These are phyloP conservation scores for Limnephilus lunatus DNA, from an alignment of 2,888 invertebrate genomes.

Conservation along the genomic window DNA sequence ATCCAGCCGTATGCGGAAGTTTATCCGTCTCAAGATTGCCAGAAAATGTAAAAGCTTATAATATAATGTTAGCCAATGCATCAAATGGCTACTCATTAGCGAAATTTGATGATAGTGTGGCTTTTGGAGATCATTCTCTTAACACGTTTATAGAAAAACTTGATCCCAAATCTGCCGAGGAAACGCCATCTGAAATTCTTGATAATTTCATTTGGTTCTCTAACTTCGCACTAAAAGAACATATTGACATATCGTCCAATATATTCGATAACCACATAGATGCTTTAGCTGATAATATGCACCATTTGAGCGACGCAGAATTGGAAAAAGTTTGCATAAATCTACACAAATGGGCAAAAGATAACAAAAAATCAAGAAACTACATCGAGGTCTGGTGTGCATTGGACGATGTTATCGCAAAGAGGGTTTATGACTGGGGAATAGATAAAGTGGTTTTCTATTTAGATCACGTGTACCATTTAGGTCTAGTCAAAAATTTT, in stretches of 20 bases:
- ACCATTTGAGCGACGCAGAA: conserved; percentile 11
- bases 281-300: conserved; percentile 32
- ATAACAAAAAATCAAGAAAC: neutral
- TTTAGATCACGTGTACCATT: conserved; percentile 14
- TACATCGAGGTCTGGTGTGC: conserved; percentile 36
- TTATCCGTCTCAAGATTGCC: neutral
- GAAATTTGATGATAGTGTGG: neutral
- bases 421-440: conserved; percentile 15
- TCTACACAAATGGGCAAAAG: conserved; percentile 28
- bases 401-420: conserved; percentile 3
- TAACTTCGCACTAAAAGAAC: conserved; percentile 9
- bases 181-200: conserved; percentile 1
- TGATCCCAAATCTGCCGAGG: neutral
- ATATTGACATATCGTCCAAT: conserved; percentile 40
- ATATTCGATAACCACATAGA: conserved; percentile 36
- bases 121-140: neutral
- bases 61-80: neutral
- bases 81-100: neutral
- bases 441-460: conserved; percentile 4
- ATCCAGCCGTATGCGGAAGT: neutral
- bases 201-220: conserved; percentile 36
- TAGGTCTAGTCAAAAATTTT: neutral
- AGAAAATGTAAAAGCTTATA: neutral
- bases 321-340: conserved; percentile 32
- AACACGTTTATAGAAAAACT: conserved; percentile 3